phyloP scores from a whole-genome alignment of 2,113 vertebrate genomes.

The Lophius piscatorius region DNA sequence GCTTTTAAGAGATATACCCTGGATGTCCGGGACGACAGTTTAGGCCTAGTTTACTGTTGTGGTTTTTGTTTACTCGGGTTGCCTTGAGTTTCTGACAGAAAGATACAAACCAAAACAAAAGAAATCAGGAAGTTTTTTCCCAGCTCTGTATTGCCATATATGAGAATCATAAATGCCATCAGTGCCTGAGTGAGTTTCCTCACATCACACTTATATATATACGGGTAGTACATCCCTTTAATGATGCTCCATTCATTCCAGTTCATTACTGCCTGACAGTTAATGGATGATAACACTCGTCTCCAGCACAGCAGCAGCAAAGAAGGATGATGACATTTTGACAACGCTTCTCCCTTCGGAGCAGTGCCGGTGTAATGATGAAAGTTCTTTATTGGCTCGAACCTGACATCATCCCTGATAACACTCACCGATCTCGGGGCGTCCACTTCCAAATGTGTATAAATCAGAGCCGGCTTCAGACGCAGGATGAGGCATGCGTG shows the following conservation, averaged over 20 bases:
- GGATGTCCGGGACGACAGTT: too few relatives aligned
- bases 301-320: background rate
- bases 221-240: conserved; percentile 16
- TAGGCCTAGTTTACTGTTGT: too few relatives aligned
- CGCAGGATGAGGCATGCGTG: conserved; percentile 20
- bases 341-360: conserved; percentile 24
- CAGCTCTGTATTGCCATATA: too few relatives aligned
- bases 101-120: too few relatives aligned
- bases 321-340: conserved; percentile 24
- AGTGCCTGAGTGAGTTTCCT: conserved; percentile 1
- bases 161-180: background rate
- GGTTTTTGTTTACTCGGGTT: too few relatives aligned
- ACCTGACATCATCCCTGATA: conserved; percentile 47
- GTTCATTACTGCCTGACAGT: conserved; percentile 29
- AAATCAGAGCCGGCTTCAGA: conserved; percentile 46
- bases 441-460: conserved; percentile 44
- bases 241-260: conserved; percentile 45
- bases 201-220: background rate
- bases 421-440: conserved; percentile 42
- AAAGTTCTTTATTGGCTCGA: conserved; percentile 16
- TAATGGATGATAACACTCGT: conserved; percentile 21
- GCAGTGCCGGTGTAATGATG: conserved; percentile 30
- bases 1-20: too few relatives aligned
- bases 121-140: too few relatives aligned
- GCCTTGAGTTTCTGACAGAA: too few relatives aligned